phyloP scores from a whole-genome alignment of 2,888 invertebrate species.

The Tetranychus piercei region DNA sequence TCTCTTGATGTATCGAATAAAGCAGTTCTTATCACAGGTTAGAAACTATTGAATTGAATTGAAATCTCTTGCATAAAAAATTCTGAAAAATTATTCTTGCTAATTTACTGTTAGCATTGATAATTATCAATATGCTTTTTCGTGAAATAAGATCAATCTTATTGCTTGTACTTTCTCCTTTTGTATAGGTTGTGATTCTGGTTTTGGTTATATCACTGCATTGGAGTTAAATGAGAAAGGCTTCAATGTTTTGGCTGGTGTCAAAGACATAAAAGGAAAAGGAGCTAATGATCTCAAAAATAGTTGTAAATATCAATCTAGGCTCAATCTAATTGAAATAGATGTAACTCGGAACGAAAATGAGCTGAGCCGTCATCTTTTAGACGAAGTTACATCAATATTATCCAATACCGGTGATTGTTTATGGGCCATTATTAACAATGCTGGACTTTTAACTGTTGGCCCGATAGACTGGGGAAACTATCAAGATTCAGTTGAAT shows the following conservation, averaged over 20 bases:
- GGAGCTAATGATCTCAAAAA: not conserved
- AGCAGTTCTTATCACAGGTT: constrained; percentile 12
- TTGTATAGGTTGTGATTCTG: constrained; percentile 7
- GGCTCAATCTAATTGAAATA: not conserved
- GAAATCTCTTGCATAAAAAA: not conserved
- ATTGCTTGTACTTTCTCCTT: not conserved
- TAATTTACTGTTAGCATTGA: not conserved
- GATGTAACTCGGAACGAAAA: not conserved
- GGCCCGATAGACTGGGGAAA: constrained; percentile 9
- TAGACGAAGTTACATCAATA: not conserved
- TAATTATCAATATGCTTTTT: not conserved
- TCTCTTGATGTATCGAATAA: not conserved
- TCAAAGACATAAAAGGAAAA: not conserved
- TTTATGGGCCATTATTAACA: constrained; percentile 14
- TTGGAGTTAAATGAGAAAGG: not conserved
- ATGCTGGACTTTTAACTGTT: constrained; percentile 11
- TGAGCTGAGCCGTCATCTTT: not conserved
- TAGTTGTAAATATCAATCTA: not conserved
- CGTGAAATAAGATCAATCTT: not conserved
- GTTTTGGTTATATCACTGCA: not conserved
- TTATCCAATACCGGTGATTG: not conserved
- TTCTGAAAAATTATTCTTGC: not conserved
- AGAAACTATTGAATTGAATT: not conserved
- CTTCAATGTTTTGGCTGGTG: constrained; percentile 3
- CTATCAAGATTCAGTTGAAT: not conserved